Conservation (phyloP, 2,888 invertebrate species). For the Pristionchus exspectatus region DNA sequence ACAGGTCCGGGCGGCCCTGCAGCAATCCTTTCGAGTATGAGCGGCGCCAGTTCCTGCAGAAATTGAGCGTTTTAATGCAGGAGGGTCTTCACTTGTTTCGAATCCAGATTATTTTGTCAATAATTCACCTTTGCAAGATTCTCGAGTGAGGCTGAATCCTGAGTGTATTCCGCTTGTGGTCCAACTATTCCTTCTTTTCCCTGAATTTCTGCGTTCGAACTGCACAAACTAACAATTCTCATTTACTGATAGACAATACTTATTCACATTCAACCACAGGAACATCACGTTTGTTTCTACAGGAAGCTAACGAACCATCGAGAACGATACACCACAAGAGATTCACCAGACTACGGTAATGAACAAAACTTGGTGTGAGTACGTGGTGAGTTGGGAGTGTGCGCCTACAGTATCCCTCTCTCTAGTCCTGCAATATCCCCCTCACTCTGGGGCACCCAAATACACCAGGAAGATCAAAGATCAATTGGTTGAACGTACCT, state of each 20-base stretch:
- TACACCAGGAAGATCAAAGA: conserved; percentile 36
- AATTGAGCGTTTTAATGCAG: background rate
- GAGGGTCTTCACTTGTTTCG: background rate
- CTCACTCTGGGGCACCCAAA: conserved; percentile 43
- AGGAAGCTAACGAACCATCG: background rate
- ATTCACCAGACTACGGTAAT: background rate
- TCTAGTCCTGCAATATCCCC: conserved; percentile 39
- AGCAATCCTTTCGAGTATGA: background rate
- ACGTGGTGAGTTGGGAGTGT: conserved; percentile 7
- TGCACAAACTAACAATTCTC: background rate
- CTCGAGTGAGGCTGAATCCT: conserved; percentile 63
- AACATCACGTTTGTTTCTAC: background rate
- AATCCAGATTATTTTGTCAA: background rate
- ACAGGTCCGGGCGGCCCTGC: conserved; percentile 66
- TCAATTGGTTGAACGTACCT: conserved; percentile 62
- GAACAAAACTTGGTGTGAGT: conserved; percentile 37
- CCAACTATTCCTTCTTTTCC: conserved; percentile 46
- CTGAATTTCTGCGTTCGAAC: conserved; percentile 13
- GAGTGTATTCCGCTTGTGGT: conserved; percentile 15
- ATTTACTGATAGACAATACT: background rate
- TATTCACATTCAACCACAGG: background rate
- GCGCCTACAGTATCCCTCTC: conserved; percentile 30
- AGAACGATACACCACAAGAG: background rate
- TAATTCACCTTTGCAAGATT: conserved; percentile 59
- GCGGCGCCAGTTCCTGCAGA: conserved; percentile 58